Evolutionary conservation across 1,140 invertebrate species (phyloP).

Genomic region (Cyphomyrmex costatus): DNA sequence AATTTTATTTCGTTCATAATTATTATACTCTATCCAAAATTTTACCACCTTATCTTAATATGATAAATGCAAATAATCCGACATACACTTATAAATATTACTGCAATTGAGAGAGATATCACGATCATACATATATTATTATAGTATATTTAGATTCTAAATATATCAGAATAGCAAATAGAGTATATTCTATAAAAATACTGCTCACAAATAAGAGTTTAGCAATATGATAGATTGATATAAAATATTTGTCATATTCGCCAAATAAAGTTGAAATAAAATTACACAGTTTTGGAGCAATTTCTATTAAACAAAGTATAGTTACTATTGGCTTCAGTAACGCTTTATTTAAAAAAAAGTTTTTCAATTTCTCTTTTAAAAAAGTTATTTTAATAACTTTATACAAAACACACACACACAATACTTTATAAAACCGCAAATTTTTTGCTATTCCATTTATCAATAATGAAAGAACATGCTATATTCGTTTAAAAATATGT

Average conservation of each 20-base stretch:
- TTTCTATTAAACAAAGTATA: background rate
- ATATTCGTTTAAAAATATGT: background rate
- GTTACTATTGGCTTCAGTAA: background rate
- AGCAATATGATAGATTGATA: background rate
- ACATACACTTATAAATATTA: background rate
- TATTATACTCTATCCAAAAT: too few relatives aligned
- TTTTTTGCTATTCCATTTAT: background rate
- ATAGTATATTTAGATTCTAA: background rate
- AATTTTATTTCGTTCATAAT: too few relatives aligned
- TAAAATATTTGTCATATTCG: background rate
- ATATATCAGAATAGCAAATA: background rate
- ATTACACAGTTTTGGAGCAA: background rate
- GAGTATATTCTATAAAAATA: background rate
- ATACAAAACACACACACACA: background rate
- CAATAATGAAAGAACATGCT: background rate
- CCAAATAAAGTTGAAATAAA: constrained; percentile 12
- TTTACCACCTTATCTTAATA: too few relatives aligned
- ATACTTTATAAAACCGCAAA: background rate
- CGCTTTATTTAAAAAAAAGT: background rate
- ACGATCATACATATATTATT: background rate
- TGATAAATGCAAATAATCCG: background rate
- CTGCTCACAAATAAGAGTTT: background rate
- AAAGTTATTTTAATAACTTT: background rate
- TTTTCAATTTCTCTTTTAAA: background rate
- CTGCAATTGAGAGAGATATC: background rate